Base-by-base conservation (phyloP, 2,113 vertebrate genomes). In the Gnathonemus longibarbis region DNA sequence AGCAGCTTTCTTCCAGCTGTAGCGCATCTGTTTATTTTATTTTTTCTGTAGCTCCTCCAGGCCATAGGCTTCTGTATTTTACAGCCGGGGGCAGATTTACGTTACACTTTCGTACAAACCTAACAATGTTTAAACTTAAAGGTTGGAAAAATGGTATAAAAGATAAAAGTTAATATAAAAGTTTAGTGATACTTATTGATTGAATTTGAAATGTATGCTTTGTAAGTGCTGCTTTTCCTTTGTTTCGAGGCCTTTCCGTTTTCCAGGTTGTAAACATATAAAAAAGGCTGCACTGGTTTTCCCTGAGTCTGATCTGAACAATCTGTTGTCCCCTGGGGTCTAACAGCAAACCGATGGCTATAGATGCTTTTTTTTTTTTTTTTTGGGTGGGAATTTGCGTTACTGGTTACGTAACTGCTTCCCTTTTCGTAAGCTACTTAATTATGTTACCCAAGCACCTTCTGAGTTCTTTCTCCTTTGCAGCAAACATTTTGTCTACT, bases 401-500 rank as follows among this genome's bases (percentile, higher is more conserved):
- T 93, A 95, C 93, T 95, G 96, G 94, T 95, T 94, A 95, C 94
- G 94, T 94, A 95, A 91, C 96, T 94, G 96, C 96, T 97, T 96
- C 96, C 94, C 93, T 94, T 91, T 93, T 94, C 93, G 94, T 95
- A 95, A 96, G 95, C 94, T 95, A 94, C 95, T 96, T 96, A 96
- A 96, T 96, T 96, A 95, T 97, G 96, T 96, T 97, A 96, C 95
- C 96, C 95, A 98, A 97, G 97, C 97, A 98, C 97, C 96, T 98
- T 97, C 91, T 90, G 50, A 53, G 39, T 90, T 91, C 96, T 96
- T 96, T 96, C 45, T 84, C 52, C 83, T 96, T 96, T 96, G 95
- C 96, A 96, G 95, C 96, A 94, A 96, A 91, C 46, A 9, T 91
- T 91, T 91, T 91, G 92, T 92, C 91, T 89, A 89, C 50, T 93